These are phyloP conservation scores for Palythoa heliodiscus DNA, from an alignment of 92 coral and sea anemone species.

Conservation along the genomic window DNA sequence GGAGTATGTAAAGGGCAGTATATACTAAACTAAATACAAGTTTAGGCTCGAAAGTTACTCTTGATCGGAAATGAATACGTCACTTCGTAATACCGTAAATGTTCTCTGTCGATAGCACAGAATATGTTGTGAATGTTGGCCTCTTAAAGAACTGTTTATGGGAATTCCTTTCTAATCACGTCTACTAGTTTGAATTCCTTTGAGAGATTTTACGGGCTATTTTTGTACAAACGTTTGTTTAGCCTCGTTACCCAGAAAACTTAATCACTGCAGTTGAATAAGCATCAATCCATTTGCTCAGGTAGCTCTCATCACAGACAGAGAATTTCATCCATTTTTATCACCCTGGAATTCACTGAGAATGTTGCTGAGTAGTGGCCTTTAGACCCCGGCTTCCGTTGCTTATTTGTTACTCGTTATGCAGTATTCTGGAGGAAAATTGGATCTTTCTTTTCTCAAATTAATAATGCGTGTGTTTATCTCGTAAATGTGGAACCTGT, in stretches of 20 bases:
- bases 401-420: neutral
- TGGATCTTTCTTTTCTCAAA: neutral
- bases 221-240: constrained; percentile 22
- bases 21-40: neutral
- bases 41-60: constrained; percentile 5
- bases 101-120: constrained; percentile 36
- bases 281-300: constrained; percentile 4
- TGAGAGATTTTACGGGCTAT: constrained; percentile 15
- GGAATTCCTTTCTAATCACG: constrained; percentile 42
- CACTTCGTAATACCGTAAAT: constrained; percentile 40
- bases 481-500: neutral
- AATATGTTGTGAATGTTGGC: constrained; percentile 34
- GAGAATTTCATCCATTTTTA: constrained; percentile 30
- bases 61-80: constrained; percentile 35
- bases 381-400: constrained; percentile 42
- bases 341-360: constrained; percentile 40
- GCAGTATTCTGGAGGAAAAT: constrained; percentile 27
- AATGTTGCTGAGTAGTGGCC: constrained; percentile 35
- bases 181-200: constrained; percentile 36
- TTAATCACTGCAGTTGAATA: constrained; percentile 3
- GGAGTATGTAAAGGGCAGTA: neutral
- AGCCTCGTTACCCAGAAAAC: neutral
- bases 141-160: constrained; percentile 36
- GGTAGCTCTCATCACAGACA: constrained; percentile 6
- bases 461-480: constrained; percentile 3